Evolutionary conservation across 1,140 invertebrate species (phyloP).

Genomic region (Diachasma alloeum): DNA sequence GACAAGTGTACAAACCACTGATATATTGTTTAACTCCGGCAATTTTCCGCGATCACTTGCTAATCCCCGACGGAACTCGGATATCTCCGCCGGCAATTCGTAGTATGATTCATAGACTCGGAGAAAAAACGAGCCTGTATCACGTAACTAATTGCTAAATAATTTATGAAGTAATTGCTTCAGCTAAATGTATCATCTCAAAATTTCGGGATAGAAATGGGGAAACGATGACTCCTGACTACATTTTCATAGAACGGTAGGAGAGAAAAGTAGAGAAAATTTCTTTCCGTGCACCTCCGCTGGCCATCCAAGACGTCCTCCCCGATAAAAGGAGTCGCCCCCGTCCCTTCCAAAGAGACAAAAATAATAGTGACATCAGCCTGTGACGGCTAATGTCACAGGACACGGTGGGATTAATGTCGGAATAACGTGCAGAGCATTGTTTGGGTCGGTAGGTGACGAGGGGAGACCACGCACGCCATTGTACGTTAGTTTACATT

Average conservation of each 20-base stretch:
- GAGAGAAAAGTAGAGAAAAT: too few relatives aligned
- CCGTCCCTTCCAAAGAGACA: neutral
- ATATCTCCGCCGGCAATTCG: too few relatives aligned
- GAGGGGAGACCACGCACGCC: neutral
- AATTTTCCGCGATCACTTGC: neutral
- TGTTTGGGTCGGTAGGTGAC: neutral
- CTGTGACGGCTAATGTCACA: constrained; percentile 25
- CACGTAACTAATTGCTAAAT: too few relatives aligned
- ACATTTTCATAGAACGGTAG: too few relatives aligned
- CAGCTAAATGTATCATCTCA: too few relatives aligned
- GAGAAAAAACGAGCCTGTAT: too few relatives aligned
- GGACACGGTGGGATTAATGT: constrained; percentile 28
- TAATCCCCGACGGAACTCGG: neutral
- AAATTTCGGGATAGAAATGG: too few relatives aligned
- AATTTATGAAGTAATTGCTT: too few relatives aligned
- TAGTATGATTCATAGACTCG: neutral
- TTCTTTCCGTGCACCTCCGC: too few relatives aligned
- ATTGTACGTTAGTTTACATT: neutral
- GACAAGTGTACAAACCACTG: neutral
- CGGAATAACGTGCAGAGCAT: constrained; percentile 24
- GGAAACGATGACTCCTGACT: too few relatives aligned
- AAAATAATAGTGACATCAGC: constrained; percentile 23
- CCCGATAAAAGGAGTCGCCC: neutral
- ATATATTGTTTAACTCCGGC: neutral
- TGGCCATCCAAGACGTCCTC: too few relatives aligned